These are phyloP conservation scores for Danio choprae DNA, from an alignment of 2,797 vertebrate species.

Conservation along the genomic window DNA sequence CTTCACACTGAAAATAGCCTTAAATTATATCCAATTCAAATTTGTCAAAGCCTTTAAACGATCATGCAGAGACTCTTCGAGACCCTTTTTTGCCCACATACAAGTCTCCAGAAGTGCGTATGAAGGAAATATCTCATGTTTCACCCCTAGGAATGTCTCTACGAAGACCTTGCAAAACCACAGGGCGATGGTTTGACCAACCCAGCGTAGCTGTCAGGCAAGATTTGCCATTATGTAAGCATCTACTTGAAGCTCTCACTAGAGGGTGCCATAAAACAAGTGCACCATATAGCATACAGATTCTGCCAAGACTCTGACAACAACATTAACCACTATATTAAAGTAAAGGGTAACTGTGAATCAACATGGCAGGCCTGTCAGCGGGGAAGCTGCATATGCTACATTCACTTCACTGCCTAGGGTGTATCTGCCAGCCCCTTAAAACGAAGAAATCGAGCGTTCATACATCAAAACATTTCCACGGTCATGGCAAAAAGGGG, in stretches of 20 bases:
- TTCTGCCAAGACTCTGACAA: slow-evolving; percentile 27
- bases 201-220: background rate
- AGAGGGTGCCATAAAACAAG: slow-evolving; percentile 30
- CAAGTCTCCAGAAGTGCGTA: background rate
- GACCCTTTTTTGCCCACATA: slow-evolving; percentile 9
- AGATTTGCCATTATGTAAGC: background rate
- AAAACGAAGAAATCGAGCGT: background rate
- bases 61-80: background rate
- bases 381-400: slow-evolving; percentile 7
- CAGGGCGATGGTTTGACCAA: slow-evolving; percentile 2
- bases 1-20: background rate
- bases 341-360: slow-evolving; percentile 48
- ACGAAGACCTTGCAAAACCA: background rate
- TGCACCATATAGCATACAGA: background rate
- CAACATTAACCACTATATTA: slow-evolving; percentile 19
- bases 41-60: too few relatives aligned
- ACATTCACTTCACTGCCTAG: background rate
- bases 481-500: slow-evolving; percentile 46
- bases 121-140: slow-evolving; percentile 12
- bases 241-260: slow-evolving; percentile 3
- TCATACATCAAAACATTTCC: slow-evolving; percentile 15
- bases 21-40: background rate
- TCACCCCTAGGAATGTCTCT: slow-evolving; percentile 10
- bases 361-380: slow-evolving; percentile 47
- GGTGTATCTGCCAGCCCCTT: background rate